Base-by-base conservation (phyloP, 2,888 invertebrate genomes). In the Iselma pallidipennis region DNA sequence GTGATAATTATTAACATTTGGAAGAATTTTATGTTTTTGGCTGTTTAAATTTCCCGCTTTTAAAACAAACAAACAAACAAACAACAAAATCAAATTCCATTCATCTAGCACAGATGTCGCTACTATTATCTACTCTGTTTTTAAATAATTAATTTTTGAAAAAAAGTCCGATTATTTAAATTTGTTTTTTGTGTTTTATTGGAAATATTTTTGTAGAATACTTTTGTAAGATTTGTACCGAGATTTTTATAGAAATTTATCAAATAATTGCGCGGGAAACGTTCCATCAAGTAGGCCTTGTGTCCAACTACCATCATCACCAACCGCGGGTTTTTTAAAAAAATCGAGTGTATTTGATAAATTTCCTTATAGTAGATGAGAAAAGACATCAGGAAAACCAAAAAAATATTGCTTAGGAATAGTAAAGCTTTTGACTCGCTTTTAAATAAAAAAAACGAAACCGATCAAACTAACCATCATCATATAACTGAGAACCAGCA, bases 41-140 rank as follows among this genome's bases (percentile, higher is more conserved):
- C 76, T 76, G 78, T 79, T 79, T 71, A 52, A 74, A 73, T 68
- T 71, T 71, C 74, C 73, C 67, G 75, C 75, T 77, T 63, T 72
- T 62, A n/a, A n/a, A n/a, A n/a, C n/a, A n/a, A n/a, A n/a, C n/a
- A n/a, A n/a, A 65, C 61, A 70, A 66, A 67, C 0, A 31, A 31
- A 37, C 6, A 21, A 33, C 3, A 51, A 51, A 66, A 68, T 66
- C 55, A 69, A 63, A 55, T 65, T 69, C 64, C 65, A 63, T 67
- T 71, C 68, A 65, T 66, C 2, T 66, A 67, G 64, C 62, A 67
- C 69, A 71, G 67, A 65, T 69, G 65, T 66, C 61, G 67, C 55
- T 50, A 59, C 57, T 12, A 52, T n/a, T n/a, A n/a, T n/a, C 49
- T 53, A 53, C 55, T 51, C 55, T 58, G 5, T 49, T 29, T 21